Evolutionary conservation across 2,888 invertebrate species (phyloP), one percentile per base, ranked within the genome.

Genomic region (Cryptosula pallasiana): DNA sequence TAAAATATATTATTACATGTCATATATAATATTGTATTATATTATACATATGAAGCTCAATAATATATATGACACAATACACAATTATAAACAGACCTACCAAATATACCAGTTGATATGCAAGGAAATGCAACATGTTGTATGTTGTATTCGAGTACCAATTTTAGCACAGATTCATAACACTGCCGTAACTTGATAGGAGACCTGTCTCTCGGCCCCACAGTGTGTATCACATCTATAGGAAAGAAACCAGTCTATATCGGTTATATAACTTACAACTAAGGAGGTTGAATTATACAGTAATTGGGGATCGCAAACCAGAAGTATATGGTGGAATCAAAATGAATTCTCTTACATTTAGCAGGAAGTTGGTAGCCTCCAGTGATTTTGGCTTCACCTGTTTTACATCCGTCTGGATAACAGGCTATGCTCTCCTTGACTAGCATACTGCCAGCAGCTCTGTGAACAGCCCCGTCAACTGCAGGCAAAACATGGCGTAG

Each of bases 381-480:
- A 1, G 93, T 92, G 63, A 93, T 88, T 85, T 91, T 92, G 0
- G 93, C 93, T 74, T 91, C 88, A 32, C 94, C 94, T n/a, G 91
- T 91, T 0, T 86, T 84, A 84, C 94, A 95, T 0, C 93, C 92
- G 71, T 77, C 75, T 3, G 16, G 3, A 34, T 63, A 32, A 13
- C 2, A 13, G 20, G 2, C 63, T 13, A 32, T 63, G 80, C 93
- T 93, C 86, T 94, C 94, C 74, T 88, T 87, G 82, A 88, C 86
- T 45, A 87, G 86, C 69, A 86, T 81, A 0, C 86, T 83, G 1
- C 94, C 94, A 45, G 94, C 94, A 0, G 90, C 91, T 74, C 88
- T 84, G 81, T 95, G 94, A 78, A 95, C 95, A 3, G 93, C 93
- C 54, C 94, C 94, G 85, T 94, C 94, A 27, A 95, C 94, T 89